Percentiles rank a stretch among this genome's conserved stretches.
phyloP scores from a whole-genome alignment of 1,140 invertebrate genomes.

The Periplaneta americana region DNA sequence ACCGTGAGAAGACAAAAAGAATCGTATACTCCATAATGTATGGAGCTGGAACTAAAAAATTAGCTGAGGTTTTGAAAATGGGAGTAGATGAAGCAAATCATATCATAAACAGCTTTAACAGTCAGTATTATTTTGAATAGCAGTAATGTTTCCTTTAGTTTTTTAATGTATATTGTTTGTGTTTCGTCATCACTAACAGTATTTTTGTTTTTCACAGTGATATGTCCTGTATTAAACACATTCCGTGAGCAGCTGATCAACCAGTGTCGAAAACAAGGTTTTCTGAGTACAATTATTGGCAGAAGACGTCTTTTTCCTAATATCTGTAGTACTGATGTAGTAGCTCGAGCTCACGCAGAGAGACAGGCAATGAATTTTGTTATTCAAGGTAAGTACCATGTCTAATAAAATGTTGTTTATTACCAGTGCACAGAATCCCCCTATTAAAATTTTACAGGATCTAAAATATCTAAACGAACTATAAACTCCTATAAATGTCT shows the following conservation, averaged over 20 bases:
- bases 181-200: background rate
- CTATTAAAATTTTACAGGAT: no score
- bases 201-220: constrained; percentile 30
- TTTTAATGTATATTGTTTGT: no score
- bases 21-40: constrained; percentile 55
- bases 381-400: no score
- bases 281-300: constrained; percentile 41
- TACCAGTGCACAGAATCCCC: no score
- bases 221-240: constrained; percentile 43
- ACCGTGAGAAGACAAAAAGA: constrained; percentile 52
- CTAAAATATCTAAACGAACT: no score
- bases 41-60: constrained; percentile 46
- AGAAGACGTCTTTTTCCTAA: constrained; percentile 39
- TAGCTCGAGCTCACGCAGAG: constrained; percentile 40
- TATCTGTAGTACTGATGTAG: constrained; percentile 34
- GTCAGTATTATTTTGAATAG: no score
- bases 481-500: no score
- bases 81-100: constrained; percentile 36
- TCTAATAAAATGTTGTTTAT: no score
- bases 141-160: no score
- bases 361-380: constrained; percentile 53
- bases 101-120: constrained; percentile 37
- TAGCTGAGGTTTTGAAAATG: constrained; percentile 47
- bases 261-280: constrained; percentile 35
- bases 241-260: constrained; percentile 40